Evolutionary conservation across 2,113 vertebrate genomes (phyloP), one percentile per base, ranked within the genome.

Genomic region (Silurus meridionalis): DNA sequence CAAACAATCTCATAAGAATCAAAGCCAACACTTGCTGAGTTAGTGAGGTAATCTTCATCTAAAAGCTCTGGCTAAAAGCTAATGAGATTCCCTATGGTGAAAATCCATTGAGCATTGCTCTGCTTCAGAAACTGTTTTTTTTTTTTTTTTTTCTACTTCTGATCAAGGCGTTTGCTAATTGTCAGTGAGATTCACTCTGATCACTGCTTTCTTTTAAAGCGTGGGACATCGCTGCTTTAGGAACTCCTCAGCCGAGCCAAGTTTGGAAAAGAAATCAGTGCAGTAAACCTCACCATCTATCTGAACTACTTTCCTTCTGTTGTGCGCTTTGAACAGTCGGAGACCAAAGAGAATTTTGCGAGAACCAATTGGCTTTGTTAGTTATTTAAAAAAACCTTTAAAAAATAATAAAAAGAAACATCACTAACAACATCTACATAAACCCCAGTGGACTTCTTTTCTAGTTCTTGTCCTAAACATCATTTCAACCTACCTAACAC

Each of bases 91-190:
- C 82, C 85, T 52, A 17, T 64, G 78, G 67, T 63, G 21, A 57
- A 69, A 50, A 71, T 25, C 80, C 86, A 58, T 61, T 52, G 87
- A 89, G 83, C 86, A 55, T 13, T 83, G 89, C 84, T 89, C 90
- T 88, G 87, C 91, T 92, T 89, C 91, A 89, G 91, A 90, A 91
- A 92, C 91, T 89, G 72, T 91, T 92, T 93, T 94, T 90, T 91
- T 92, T 93, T 92, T 60, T 25, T 23, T 64, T 64, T 64, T 15
- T 63, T 14, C 13, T 2, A n/a, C 91, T 87, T 48, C 64, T 93
- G 92, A 94, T 95, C 92, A 94, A 94, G 92, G 89, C 37, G 10
- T 46, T 2, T 87, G 86, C 86, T 94, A 92, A 94, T 94, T 86
- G 48, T 85, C 88, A 89, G 84, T 83, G 92, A 94, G 92, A 88